Evolutionary conservation across 2,113 vertebrate species (phyloP).

Genomic region (Euleptes europaea): DNA sequence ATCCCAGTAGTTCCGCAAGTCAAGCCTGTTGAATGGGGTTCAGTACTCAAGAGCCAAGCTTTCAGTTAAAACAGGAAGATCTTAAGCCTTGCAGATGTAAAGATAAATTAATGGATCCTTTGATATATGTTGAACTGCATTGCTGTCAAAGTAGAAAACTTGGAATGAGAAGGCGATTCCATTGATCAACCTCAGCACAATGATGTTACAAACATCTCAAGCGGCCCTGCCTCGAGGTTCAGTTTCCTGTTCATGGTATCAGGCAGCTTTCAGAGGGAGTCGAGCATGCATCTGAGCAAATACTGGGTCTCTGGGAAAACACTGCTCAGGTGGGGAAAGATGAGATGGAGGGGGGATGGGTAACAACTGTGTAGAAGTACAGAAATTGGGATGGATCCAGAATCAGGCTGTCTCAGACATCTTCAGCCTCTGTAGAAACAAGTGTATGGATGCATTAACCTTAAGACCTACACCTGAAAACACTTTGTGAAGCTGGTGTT

Average conservation of each 20-base stretch:
- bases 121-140: not conserved
- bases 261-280: too few species aligned
- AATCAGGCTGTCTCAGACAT: not conserved
- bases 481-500: not conserved
- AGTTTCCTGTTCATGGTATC: not conserved
- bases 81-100: not conserved
- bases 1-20: rapidly evolving
- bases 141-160: not conserved
- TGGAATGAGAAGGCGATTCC: not conserved
- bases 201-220: not conserved
- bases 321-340: too few species aligned
- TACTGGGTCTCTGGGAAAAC: not conserved
- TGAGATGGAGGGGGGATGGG: not conserved
- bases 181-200: not conserved
- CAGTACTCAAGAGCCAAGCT: not conserved
- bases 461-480: not conserved
- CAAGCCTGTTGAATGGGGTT: not conserved
- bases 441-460: not conserved
- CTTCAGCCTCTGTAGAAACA: not conserved
- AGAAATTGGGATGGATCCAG: not conserved
- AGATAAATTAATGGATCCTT: not conserved
- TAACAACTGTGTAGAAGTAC: too few species aligned
- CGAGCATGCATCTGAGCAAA: too few species aligned
- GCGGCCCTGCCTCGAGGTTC: not conserved
- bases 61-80: not conserved